A percentile compares a stretch with the other conserved stretches of the same genome.
These are phyloP conservation scores for Rhopalosiphum nymphaeae DNA, from an alignment of 2,888 invertebrate genomes.

Conservation along the genomic window DNA sequence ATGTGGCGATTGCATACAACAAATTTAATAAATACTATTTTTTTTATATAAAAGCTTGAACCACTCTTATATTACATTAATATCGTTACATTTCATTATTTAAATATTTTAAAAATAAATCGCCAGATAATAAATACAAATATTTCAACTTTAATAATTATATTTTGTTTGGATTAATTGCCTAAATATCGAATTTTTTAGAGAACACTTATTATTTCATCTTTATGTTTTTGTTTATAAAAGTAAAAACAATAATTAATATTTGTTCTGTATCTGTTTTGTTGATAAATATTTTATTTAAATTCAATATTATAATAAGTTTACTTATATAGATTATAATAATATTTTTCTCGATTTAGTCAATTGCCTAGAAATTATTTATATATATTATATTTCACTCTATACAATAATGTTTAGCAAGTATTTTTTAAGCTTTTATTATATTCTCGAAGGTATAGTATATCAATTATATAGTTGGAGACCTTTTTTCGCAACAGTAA, in stretches of 20 bases:
- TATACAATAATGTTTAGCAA: conserved; percentile 3
- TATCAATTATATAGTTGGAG: conserved; percentile 32
- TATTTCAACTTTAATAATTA: not conserved
- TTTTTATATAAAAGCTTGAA: not conserved
- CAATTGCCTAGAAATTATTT: not conserved
- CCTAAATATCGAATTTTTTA: not conserved
- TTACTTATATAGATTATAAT: not conserved
- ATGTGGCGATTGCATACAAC: not conserved
- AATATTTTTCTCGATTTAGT: not conserved
- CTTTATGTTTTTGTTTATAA: too few species aligned
- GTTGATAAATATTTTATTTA: not conserved
- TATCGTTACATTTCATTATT: not conserved
- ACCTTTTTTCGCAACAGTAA: conserved; percentile 53
- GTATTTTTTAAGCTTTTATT: conserved; percentile 8
- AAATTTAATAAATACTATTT: not conserved
- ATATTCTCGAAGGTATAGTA: not conserved
- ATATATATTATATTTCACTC: not conserved
- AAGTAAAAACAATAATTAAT: not conserved
- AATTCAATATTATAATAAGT: not conserved
- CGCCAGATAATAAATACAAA: not conserved
- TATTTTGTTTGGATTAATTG: not conserved
- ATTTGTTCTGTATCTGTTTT: not conserved
- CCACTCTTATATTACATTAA: not conserved
- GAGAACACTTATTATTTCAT: not conserved
- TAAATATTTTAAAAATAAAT: not conserved